Evolutionary conservation across 2,888 invertebrate species (phyloP).

Genomic region (Odontocolon sp.): DNA sequence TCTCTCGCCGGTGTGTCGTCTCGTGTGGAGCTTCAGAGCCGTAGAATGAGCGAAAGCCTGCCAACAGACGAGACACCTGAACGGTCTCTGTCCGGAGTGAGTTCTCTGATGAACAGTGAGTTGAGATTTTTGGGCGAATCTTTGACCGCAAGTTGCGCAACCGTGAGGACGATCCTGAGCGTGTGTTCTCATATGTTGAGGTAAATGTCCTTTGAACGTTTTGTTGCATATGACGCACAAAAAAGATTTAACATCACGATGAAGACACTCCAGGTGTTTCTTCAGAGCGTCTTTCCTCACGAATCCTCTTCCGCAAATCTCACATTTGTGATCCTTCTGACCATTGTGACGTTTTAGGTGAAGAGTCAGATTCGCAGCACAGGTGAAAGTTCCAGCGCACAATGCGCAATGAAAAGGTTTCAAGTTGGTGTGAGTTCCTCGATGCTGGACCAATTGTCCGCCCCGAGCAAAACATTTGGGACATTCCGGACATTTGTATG

Average conservation of each 20-base stretch:
- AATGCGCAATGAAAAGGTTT: conserved; percentile 88
- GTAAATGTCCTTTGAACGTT: conserved; percentile 89
- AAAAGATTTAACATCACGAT: conserved; percentile 88
- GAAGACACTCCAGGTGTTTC: conserved; percentile 89
- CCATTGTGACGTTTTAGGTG: conserved; percentile 86
- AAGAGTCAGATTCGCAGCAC: conserved; percentile 80
- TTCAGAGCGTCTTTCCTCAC: conserved; percentile 88
- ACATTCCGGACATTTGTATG: conserved; percentile 85
- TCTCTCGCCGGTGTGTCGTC: conserved; percentile 93
- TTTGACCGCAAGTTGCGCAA: conserved; percentile 89
- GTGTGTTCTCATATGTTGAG: conserved; percentile 92
- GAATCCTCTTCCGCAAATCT: conserved; percentile 91
- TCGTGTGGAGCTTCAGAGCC: conserved; percentile 90
- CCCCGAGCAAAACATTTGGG: conserved; percentile 87
- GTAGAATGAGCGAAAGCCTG: conserved; percentile 92
- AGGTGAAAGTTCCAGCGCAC: conserved; percentile 88
- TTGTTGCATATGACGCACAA: conserved; percentile 92
- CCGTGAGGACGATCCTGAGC: conserved; percentile 89
- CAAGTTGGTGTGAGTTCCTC: conserved; percentile 88
- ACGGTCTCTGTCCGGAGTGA: conserved; percentile 93
- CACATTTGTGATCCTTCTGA: conserved; percentile 89
- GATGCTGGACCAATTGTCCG: conserved; percentile 89
- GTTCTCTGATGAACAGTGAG: conserved; percentile 91
- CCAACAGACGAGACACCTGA: conserved; percentile 90
- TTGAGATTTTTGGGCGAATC: conserved; percentile 92